Evolutionary conservation across 2,888 invertebrate species (phyloP), one percentile per base, ranked within the genome.

Genomic region (Melipona bicolor): DNA sequence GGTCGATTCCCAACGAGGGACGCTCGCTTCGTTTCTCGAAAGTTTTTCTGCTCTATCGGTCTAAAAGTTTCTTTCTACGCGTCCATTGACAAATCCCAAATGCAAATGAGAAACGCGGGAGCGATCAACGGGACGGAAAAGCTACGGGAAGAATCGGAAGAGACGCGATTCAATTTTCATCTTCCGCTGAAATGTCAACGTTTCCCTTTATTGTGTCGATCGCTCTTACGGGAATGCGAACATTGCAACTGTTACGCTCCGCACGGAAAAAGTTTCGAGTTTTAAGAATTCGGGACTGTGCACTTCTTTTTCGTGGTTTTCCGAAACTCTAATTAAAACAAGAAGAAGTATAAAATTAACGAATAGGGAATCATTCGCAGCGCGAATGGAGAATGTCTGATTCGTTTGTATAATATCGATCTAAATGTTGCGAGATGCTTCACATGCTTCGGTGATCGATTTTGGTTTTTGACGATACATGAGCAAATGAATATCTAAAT

Each of bases 71-170:
- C 72, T 74, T 75, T 59, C 77, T 65, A 32, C 32, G 4, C 68
- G 75, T 69, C 49, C 76, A 43, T 43, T 52, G 84, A 81, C 78
- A 81, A 85, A 84, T 85, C 85, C 80, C 84, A 84, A 75, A 85
- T 84, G 84, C 79, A 85, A 84, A 85, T 81, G 72, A 56, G 64
- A 65, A 36, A 21, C 52, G 52, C 15, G 27, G n/a, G 36, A 21
- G 64, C 54, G 67, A 21, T 36, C 36, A n/a, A 17, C 36, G 56
- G 9, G 32, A n/a, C n/a, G 21, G 2, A 49, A 24, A 3, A 32
- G 61, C 9, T 17, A 6, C 21, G 15, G 32, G 27, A 4, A 61
- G n/a, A 43, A n/a, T 32, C 32, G n/a, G 62, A 73, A 62, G 56
- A 69, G 62, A 36, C 43, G 65, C 43, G 77, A 77, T 77, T 83